Percentiles rank a stretch among this genome's conserved stretches.
Evolutionary conservation across 1,140 invertebrate species (phyloP).

Genomic region (Meloidogyne hapla): DNA sequence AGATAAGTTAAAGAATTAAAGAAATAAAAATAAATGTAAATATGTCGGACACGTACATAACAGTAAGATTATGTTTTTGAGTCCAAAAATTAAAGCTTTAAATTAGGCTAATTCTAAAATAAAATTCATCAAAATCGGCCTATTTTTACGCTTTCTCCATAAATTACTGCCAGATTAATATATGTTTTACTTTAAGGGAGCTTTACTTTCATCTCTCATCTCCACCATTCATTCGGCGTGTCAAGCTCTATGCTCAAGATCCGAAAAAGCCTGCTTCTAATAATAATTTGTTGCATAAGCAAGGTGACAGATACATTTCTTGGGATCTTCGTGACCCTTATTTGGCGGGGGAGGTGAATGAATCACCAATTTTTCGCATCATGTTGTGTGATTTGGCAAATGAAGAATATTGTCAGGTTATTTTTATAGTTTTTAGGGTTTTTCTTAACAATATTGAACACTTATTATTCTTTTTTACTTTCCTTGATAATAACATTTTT

Average conservation of each 20-base stretch:
- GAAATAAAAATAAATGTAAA: too few relatives aligned
- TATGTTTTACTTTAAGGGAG: slow-evolving; percentile 27
- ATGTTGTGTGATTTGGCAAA: slow-evolving; percentile 13
- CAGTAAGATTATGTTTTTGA: too few relatives aligned
- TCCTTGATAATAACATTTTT: background rate
- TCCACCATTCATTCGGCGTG: slow-evolving; percentile 31
- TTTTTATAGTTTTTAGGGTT: too few relatives aligned
- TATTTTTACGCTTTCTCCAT: too few relatives aligned
- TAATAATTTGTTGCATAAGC: slow-evolving; percentile 30
- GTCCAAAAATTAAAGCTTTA: too few relatives aligned
- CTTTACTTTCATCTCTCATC: slow-evolving; percentile 35
- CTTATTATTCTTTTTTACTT: slow-evolving; percentile 4
- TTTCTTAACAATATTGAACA: too few relatives aligned
- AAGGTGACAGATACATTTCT: slow-evolving; percentile 30
- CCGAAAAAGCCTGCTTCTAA: slow-evolving; percentile 4
- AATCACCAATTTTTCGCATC: background rate
- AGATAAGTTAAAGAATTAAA: too few relatives aligned
- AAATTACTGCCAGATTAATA: too few relatives aligned
- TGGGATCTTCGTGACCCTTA: slow-evolving; percentile 10
- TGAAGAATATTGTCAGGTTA: slow-evolving; percentile 26
- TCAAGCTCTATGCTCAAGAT: slow-evolving; percentile 25
- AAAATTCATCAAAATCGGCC: too few relatives aligned
- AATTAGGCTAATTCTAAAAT: too few relatives aligned
- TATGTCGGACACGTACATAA: too few relatives aligned
- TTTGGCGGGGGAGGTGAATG: slow-evolving; percentile 7